A percentile compares a stretch with the other conserved stretches of the same genome.
Evolutionary conservation across 2,113 vertebrate species (phyloP).

Genomic region (Thermophis baileyi): DNA sequence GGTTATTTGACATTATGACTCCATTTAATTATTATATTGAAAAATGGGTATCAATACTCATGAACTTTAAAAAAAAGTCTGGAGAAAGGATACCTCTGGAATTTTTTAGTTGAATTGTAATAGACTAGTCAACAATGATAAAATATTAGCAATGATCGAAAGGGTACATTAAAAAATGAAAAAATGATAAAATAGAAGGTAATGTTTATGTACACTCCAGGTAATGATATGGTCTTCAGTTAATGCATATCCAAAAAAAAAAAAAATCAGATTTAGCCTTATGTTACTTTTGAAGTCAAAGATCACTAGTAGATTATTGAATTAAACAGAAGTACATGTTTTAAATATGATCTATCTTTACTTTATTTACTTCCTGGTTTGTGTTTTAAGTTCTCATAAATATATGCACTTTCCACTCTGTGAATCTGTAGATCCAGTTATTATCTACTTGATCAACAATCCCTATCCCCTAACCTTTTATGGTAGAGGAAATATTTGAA

Average conservation of each 20-base stretch:
- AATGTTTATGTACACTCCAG: not conserved
- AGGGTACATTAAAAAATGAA: not conserved
- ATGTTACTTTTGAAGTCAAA: not conserved
- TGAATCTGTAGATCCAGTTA: not conserved
- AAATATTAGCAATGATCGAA: not conserved
- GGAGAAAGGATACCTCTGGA: not conserved
- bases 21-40: not conserved
- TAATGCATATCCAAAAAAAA: not conserved
- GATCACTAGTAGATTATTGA: not conserved
- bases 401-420: not conserved
- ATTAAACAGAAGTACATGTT: not conserved
- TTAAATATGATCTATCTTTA: not conserved
- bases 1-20: not conserved
- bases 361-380: not conserved
- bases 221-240: not conserved
- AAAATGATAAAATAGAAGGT: not conserved
- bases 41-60: not conserved
- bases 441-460: not conserved
- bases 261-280: not conserved
- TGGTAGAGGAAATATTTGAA: not conserved
- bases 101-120: not conserved
- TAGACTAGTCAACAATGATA: not conserved
- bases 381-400: not conserved
- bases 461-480: not conserved
- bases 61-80: not conserved